A percentile compares a stretch with the other conserved stretches of the same genome.
These are phyloP conservation scores for Colletes latitarsis DNA, from an alignment of 1,140 invertebrate species.

Conservation along the genomic window DNA sequence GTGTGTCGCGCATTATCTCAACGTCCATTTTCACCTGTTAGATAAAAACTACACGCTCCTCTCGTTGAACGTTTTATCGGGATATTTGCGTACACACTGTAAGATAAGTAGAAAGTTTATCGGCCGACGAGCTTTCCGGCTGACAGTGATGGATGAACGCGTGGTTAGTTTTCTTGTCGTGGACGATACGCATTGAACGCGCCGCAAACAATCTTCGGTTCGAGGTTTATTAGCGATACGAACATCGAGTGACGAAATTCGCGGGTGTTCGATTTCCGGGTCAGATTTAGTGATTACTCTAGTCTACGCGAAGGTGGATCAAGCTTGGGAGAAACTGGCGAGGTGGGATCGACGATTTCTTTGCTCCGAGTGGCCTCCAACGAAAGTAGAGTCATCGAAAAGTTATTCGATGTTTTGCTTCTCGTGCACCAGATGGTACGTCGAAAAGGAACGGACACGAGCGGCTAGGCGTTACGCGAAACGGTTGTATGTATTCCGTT, in stretches of 20 bases:
- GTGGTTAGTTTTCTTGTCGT: constrained; percentile 21
- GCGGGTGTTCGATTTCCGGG: not conserved
- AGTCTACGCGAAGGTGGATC: not conserved
- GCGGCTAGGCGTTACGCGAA: not conserved
- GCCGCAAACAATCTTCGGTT: too few relatives aligned
- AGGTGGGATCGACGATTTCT: not conserved
- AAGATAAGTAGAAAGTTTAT: constrained; percentile 45
- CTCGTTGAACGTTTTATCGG: not conserved
- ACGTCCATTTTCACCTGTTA: constrained; percentile 13
- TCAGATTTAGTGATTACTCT: too few relatives aligned
- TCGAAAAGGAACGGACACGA: not conserved
- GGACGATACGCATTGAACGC: too few relatives aligned
- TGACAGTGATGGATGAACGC: constrained; percentile 34
- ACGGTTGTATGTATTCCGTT: not conserved
- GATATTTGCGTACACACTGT: constrained; percentile 8
- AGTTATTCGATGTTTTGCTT: constrained; percentile 16
- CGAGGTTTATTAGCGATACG: too few relatives aligned
- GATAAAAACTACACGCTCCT: not conserved
- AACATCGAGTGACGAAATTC: not conserved
- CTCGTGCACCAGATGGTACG: not conserved
- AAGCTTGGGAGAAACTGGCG: not conserved
- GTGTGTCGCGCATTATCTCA: not conserved
- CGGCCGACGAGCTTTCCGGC: constrained; percentile 17
- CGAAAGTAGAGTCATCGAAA: not conserved
- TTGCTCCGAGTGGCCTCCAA: not conserved